Conservation (phyloP, 2,888 invertebrate species). For the Amphipyra tragopoginis region DNA sequence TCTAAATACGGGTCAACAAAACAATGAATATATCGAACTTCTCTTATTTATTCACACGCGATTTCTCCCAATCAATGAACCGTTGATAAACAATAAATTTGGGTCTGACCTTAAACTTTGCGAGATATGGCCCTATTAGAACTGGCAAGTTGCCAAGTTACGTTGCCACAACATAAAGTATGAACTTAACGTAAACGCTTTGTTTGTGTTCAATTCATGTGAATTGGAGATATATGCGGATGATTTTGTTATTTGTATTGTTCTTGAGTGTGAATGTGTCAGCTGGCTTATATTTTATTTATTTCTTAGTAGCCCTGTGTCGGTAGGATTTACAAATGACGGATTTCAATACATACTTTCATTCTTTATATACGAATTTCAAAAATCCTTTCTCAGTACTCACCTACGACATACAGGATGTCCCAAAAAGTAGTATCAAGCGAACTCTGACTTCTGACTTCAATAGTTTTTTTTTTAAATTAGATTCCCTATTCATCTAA, state of each 20-base stretch:
- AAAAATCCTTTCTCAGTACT: no score
- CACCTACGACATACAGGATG: no score
- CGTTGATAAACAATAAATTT: slow-evolving; percentile 55
- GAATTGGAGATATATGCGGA: slow-evolving; percentile 15
- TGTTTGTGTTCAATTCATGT: slow-evolving; percentile 37
- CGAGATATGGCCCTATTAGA: slow-evolving; percentile 53
- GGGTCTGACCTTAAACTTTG: slow-evolving; percentile 56
- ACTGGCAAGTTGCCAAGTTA: slow-evolving; percentile 57
- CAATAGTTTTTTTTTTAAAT: no score
- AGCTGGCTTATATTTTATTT: no score
- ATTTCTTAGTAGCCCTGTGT: no score
- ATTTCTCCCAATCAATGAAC: slow-evolving; percentile 47
- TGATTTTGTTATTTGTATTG: slow-evolving; percentile 13
- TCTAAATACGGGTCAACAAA: neutral
- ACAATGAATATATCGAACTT: neutral
- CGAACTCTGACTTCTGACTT: no score
- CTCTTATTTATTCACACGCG: slow-evolving; percentile 30
- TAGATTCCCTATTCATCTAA: no score
- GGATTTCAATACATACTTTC: no score
- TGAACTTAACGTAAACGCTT: slow-evolving; percentile 45
- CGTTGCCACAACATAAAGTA: slow-evolving; percentile 50
- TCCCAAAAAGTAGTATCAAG: no score
- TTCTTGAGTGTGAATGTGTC: neutral
- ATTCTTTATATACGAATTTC: no score
- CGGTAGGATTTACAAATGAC: no score